Percentiles rank a stretch among this genome's conserved stretches.
Evolutionary conservation across 1,140 invertebrate genomes (phyloP).

Genomic region (Apocrypta bakeri): DNA sequence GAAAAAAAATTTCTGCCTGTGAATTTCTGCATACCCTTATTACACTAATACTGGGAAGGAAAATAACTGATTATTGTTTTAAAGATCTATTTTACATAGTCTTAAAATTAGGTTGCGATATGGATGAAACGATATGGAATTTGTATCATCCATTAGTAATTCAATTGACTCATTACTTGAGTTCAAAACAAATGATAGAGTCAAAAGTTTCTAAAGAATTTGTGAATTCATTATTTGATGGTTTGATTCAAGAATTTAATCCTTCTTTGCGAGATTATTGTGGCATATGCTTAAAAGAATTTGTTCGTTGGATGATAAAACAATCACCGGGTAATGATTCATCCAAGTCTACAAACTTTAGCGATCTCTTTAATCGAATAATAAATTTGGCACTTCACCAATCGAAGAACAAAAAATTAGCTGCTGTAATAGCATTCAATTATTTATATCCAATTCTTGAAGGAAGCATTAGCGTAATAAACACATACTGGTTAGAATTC

Average conservation of each 20-base stretch:
- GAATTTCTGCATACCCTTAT: slow-evolving; percentile 82
- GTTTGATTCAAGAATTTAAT: slow-evolving; percentile 77
- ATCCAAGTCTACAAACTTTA: slow-evolving; percentile 63
- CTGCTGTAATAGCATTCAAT: slow-evolving; percentile 83
- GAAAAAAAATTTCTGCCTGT: slow-evolving; percentile 81
- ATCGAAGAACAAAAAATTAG: slow-evolving; percentile 77
- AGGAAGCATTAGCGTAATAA: slow-evolving; percentile 76
- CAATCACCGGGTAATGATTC: slow-evolving; percentile 70
- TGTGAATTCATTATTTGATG: slow-evolving; percentile 79
- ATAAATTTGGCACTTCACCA: slow-evolving; percentile 79
- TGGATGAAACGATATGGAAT: slow-evolving; percentile 78
- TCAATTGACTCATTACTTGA: slow-evolving; percentile 82
- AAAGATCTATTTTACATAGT: slow-evolving; percentile 73
- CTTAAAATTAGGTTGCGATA: slow-evolving; percentile 79
- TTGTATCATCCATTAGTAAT: slow-evolving; percentile 80
- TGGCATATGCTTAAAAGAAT: slow-evolving; percentile 80
- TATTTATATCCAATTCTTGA: slow-evolving; percentile 79
- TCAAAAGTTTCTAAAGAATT: slow-evolving; percentile 74
- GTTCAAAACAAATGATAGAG: slow-evolving; percentile 69
- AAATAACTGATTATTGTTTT: slow-evolving; percentile 59
- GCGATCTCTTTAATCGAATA: slow-evolving; percentile 77
- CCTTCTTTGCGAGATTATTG: slow-evolving; percentile 79
- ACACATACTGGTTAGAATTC: slow-evolving; percentile 80
- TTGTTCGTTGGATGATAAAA: slow-evolving; percentile 80
- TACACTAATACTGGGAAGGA: slow-evolving; percentile 77